Evolutionary conservation across 2,113 vertebrate genomes (phyloP).

Genomic region (Psittacula cyanocephala): DNA sequence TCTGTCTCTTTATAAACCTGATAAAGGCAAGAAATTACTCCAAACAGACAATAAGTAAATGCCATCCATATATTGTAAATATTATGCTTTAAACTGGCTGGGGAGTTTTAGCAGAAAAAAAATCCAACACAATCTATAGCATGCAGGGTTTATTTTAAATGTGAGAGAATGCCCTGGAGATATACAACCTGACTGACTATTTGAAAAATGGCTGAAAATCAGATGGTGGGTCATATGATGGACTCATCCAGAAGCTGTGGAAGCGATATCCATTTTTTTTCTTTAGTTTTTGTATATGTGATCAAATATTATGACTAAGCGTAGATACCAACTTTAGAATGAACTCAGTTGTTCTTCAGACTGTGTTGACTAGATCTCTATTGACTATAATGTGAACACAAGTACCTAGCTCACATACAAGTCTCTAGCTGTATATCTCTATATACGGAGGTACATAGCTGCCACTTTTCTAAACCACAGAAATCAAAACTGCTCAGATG

Average conservation of each 20-base stretch:
- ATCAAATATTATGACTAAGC: not conserved
- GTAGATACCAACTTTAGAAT: not conserved
- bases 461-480: not conserved
- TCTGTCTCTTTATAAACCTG: conserved; percentile 26
- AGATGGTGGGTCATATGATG: not conserved
- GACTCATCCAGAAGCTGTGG: not conserved
- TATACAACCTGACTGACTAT: not conserved
- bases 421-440: not conserved
- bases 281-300: not conserved
- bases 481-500: not conserved
- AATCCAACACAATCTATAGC: not conserved
- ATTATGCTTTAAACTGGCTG: not conserved
- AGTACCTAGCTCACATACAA: not conserved
- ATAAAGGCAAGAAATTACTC: conserved; percentile 58
- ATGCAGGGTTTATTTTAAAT: not conserved
- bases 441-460: not conserved
- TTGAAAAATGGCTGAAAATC: not conserved
- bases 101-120: not conserved
- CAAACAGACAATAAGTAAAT: conserved; percentile 41
- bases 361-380: not conserved
- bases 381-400: not conserved
- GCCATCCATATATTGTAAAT: not conserved
- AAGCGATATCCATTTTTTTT: not conserved
- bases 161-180: not conserved
- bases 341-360: not conserved